These are phyloP conservation scores for Drosophila teissieri DNA, from an alignment of 1,140 invertebrate genomes.

Conservation along the genomic window DNA sequence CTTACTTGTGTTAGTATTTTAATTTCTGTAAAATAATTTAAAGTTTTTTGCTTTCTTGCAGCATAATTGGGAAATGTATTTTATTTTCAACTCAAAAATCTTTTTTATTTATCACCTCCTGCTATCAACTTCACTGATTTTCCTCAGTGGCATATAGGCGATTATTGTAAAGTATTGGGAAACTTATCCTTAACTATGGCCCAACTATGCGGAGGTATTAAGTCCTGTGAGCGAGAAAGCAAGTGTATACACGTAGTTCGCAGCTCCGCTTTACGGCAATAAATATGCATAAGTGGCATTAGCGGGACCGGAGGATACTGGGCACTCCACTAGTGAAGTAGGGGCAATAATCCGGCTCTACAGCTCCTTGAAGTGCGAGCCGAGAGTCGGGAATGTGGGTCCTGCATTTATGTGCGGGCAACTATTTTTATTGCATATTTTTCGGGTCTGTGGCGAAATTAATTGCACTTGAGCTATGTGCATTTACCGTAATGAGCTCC, in stretches of 20 bases:
- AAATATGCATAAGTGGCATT: constrained; percentile 66
- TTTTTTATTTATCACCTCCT: not conserved
- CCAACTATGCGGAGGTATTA: constrained; percentile 21
- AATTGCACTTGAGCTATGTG: constrained; percentile 79
- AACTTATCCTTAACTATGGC: constrained; percentile 12
- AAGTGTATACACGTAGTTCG: constrained; percentile 24
- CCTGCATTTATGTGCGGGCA: constrained; percentile 50
- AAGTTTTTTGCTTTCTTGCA: not conserved
- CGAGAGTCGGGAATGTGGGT: not conserved
- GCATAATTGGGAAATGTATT: too few relatives aligned
- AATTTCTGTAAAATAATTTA: too few relatives aligned
- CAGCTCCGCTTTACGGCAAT: constrained; percentile 35
- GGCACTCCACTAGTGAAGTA: constrained; percentile 11
- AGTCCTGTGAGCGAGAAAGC: constrained; percentile 1
- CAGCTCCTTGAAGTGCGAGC: constrained; percentile 12
- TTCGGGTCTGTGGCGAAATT: constrained; percentile 61
- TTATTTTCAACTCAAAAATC: too few relatives aligned
- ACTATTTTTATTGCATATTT: constrained; percentile 80
- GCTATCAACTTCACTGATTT: not conserved
- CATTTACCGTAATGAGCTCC: constrained; percentile 78
- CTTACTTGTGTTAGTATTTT: too few relatives aligned
- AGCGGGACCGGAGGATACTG: constrained; percentile 14
- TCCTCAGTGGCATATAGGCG: too few relatives aligned
- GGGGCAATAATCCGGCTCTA: constrained; percentile 28
- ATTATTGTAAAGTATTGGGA: constrained; percentile 5